These are phyloP conservation scores for Hypolimnas misippus DNA, from an alignment of 2,888 invertebrate species.

Conservation along the genomic window DNA sequence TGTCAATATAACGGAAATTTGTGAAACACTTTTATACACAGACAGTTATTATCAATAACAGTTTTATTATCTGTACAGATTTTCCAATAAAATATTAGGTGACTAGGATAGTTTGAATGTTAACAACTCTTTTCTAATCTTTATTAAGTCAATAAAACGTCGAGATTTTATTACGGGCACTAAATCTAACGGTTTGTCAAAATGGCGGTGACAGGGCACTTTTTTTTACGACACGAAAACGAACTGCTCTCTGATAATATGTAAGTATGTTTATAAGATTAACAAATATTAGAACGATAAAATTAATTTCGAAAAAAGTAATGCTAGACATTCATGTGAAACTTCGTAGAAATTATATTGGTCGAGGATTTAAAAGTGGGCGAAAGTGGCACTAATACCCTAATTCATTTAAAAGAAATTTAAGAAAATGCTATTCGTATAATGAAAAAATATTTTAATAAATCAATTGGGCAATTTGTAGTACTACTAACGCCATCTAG, in stretches of 20 bases:
- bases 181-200: slow-evolving; percentile 40
- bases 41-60: not conserved
- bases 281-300: not conserved
- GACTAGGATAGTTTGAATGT: not conserved
- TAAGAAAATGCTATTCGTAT: too few species aligned
- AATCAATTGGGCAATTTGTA: too few species aligned
- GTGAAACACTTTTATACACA: too few species aligned
- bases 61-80: not conserved
- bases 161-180: slow-evolving; percentile 40
- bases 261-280: slow-evolving; percentile 12
- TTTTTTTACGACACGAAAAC: slow-evolving; percentile 40
- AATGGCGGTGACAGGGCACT: slow-evolving; percentile 40
- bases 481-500: too few species aligned
- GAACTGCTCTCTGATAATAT: slow-evolving; percentile 33
- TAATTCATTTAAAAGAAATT: too few species aligned
- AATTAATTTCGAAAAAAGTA: not conserved
- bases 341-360: too few species aligned
- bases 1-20: too few species aligned
- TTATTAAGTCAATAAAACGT: slow-evolving; percentile 38
- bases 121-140: slow-evolving; percentile 24
- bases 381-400: too few species aligned
- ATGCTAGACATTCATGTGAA: too few species aligned
- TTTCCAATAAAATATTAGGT: not conserved
- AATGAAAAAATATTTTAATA: too few species aligned
- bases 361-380: too few species aligned